Base-by-base conservation (phyloP, 2,113 vertebrate genomes). In the Glareola pratincola region DNA sequence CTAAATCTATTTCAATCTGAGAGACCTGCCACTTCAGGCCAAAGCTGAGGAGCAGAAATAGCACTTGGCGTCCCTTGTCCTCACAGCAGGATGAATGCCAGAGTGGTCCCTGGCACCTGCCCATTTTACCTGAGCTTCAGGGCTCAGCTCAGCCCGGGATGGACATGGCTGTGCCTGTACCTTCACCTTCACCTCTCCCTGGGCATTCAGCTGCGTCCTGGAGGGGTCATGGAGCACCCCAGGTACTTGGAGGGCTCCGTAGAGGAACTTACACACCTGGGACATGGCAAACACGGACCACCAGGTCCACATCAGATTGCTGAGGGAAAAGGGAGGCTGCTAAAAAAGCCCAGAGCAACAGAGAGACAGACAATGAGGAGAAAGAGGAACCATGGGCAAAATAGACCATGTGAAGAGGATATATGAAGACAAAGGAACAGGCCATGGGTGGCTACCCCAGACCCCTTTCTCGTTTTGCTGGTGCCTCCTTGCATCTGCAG, bases 211-310 rank as follows among this genome's bases (percentile, higher is more conserved):
- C 39, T 86, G 63, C 3, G 14, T 72, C 21, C 59, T 47, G 47
- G 56, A 69, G 41, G 22, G n/a, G 18, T 43, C 43, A 80, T 5
- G 4, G 64, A 60, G 21, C 36, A 76, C 8, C 19, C 24, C 53
- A 85, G 27, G 22, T 16, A 27, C 23, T 14, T 47, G 26, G 41
- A 66, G 45, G 26, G 10, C 19, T 86, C 72, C 56, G 9, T 1
- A 1, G 54, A 24, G n/a, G 56, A 21, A 41, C 36, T 73, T 56
- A 30, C 14, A 29, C 41, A 34, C 30, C 12, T 0, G 0, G 43
- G 4, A 36, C 3, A 0, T n/a, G 29, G 30, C 13, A 57, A 51
- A 29, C 34, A n/a, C 12, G 64, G 18, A 8, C 4, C 13, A 1
- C 34, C 0, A 4, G 29, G 14, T 59, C 8, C 26, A 87, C 37